Evolutionary conservation across 2,888 invertebrate genomes (phyloP).

Genomic region (Nipponacmea schrenckii): DNA sequence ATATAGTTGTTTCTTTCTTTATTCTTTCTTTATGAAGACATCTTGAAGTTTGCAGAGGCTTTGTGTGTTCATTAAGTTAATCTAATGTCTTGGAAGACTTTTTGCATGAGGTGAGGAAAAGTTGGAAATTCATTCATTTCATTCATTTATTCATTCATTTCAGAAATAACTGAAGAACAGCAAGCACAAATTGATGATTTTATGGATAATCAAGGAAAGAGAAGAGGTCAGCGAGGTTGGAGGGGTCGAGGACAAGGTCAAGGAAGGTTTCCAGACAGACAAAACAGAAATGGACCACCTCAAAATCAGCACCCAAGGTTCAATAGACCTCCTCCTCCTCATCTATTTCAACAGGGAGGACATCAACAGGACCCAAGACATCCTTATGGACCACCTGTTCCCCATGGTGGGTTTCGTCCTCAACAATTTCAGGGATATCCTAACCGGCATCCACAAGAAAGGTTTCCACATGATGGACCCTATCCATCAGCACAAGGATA

Average conservation of each 20-base stretch:
- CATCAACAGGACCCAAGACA: background rate
- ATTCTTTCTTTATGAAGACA: no score
- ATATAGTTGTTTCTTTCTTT: no score
- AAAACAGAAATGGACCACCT: background rate
- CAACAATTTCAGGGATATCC: background rate
- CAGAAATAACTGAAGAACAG: slow-evolving; percentile 6
- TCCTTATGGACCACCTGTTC: background rate
- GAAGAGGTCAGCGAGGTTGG: background rate
- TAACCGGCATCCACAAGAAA: no score
- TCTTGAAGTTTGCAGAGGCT: no score
- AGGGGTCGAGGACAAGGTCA: background rate
- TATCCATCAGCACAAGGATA: background rate
- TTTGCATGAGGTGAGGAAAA: no score
- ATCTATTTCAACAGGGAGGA: background rate
- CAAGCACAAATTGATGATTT: slow-evolving; percentile 3
- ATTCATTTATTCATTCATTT: no score
- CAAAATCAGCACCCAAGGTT: background rate
- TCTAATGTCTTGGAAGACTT: no score
- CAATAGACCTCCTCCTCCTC: background rate
- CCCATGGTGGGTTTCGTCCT: background rate
- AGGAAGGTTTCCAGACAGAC: background rate
- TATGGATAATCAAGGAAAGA: slow-evolving; percentile 2
- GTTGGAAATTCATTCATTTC: no score
- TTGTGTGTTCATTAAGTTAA: no score
- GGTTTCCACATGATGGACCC: no score